Percentiles rank a stretch among this genome's conserved stretches.
These are phyloP conservation scores for Cristatella mucedo DNA, from an alignment of 2,888 invertebrate genomes.

Conservation along the genomic window DNA sequence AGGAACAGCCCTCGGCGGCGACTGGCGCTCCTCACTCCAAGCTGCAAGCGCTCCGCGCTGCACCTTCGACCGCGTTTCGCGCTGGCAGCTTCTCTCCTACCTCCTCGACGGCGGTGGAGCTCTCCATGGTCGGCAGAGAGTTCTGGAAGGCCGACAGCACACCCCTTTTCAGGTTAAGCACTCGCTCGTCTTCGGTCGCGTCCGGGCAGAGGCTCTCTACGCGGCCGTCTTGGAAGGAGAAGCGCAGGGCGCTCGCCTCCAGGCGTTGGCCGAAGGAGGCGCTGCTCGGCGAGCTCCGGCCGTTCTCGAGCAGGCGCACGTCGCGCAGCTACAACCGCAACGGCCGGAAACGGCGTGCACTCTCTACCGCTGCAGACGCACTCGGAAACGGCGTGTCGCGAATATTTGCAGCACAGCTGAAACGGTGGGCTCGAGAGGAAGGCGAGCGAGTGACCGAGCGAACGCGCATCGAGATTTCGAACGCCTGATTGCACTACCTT, in stretches of 20 bases:
- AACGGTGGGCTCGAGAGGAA: too few species aligned
- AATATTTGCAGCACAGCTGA: too few species aligned
- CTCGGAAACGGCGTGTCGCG: too few species aligned
- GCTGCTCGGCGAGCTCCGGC: slow-evolving; percentile 12
- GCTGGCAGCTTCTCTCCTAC: slow-evolving; percentile 63
- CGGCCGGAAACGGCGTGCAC: too few species aligned
- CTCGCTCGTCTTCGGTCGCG: slow-evolving; percentile 54
- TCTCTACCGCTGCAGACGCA: too few species aligned
- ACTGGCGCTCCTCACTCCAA: slow-evolving; percentile 46
- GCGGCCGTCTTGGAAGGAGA: slow-evolving; percentile 61
- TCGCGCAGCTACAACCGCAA: slow-evolving; percentile 5
- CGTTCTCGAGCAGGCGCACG: slow-evolving; percentile 4
- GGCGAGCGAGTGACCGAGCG: too few species aligned
- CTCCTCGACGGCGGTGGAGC: slow-evolving; percentile 55
- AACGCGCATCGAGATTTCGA: too few species aligned
- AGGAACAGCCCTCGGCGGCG: not conserved
- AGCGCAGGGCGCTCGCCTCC: slow-evolving; percentile 54
- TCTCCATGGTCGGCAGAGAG: slow-evolving; percentile 57
- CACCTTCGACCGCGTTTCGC: slow-evolving; percentile 69
- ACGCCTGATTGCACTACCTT: too few species aligned
- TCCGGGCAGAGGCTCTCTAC: slow-evolving; percentile 61
- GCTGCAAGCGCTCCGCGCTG: slow-evolving; percentile 60
- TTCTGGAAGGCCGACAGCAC: slow-evolving; percentile 74
- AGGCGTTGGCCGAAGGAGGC: slow-evolving; percentile 42
- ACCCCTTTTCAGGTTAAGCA: slow-evolving; percentile 76